Base-by-base conservation (phyloP, 2,113 vertebrate species). In the Takifugu bimaculatus region DNA sequence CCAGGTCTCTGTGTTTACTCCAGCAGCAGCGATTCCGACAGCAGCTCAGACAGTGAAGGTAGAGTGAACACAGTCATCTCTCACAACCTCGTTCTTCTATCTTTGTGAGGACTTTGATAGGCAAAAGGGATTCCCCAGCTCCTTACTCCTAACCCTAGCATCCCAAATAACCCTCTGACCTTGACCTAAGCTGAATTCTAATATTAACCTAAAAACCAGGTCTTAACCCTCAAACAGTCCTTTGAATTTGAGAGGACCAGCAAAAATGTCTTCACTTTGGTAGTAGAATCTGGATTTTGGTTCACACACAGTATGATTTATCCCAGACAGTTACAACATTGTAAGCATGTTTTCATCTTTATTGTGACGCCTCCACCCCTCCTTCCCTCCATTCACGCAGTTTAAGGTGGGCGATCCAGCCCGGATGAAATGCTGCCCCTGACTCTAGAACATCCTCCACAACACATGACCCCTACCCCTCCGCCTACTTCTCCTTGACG, bases 21-120 rank as follows among this genome's bases (percentile, higher is more conserved):
- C 0, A 95, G 95, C 59, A 99, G 96, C 94, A 98, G 96, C 6
- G 95, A 99, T 64, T 98, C 96, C 0, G 95, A 99, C 82, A 97
- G 95, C 86, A 99, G 97, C 92, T 97, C 94, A 0, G 96, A 99
- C 84, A 96, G 96, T 1, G 95, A 99, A 85, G 95, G 94, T 92
- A 98, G 92, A 44, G 93, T 94, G 82, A 25, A 59, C n/a, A 42
- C 5, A 50, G 3, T 6, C 26, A 53, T 20, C 20, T 20, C 25
- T 48, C 54, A 45, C 57, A 62, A 26, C 51, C 26, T 50, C 35
- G 35, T 6, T 26, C 39, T 44, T 35, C 44, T 35, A 53, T 20
- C 20, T 20, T 20, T 20, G 20, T 20, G 20, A 20, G 20, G 20
- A 20, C 20, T 20, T 20, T 20, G 6, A 62, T 13, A 43, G n/a